These are phyloP conservation scores for Zaprionus inermis DNA, from an alignment of 1,140 invertebrate genomes.

Conservation along the genomic window DNA sequence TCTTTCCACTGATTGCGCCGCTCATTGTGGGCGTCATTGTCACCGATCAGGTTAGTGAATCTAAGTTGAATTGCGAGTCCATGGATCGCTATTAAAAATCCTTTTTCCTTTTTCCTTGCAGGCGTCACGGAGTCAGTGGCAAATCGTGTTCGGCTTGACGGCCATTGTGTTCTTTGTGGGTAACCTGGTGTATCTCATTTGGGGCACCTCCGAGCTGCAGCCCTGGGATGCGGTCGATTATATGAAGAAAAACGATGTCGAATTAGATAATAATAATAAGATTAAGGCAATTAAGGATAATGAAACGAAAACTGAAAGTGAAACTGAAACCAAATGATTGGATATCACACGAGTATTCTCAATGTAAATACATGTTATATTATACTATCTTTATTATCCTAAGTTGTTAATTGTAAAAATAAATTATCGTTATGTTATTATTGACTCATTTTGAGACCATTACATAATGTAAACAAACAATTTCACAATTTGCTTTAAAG, in stretches of 20 bases:
- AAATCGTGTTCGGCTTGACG: constrained; percentile 90
- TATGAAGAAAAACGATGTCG: constrained; percentile 20
- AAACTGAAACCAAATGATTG: not conserved
- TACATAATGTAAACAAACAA: not conserved
- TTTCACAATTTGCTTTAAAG: not conserved
- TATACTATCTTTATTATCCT: not conserved
- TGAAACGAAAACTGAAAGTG: not conserved
- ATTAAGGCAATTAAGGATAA: not conserved
- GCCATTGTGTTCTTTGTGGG: constrained; percentile 88
- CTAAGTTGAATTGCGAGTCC: not conserved
- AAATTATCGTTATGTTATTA: not conserved
- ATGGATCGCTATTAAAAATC: not conserved
- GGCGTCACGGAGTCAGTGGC: constrained; percentile 87
- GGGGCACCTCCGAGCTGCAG: constrained; percentile 87
- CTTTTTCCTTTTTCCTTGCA: constrained; percentile 56
- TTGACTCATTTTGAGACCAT: not conserved
- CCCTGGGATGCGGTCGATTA: constrained; percentile 87
- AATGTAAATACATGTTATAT: constrained; percentile 1
- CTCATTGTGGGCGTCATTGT: constrained; percentile 87
- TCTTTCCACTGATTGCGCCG: constrained; percentile 89
- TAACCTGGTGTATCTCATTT: constrained; percentile 89
- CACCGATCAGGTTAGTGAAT: constrained; percentile 85
- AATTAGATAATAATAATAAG: constrained; percentile 8
- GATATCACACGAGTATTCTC: not conserved
- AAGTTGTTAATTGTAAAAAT: not conserved